phyloP scores from a whole-genome alignment of 2,113 vertebrate genomes.

The Noctilio leporinus region DNA sequence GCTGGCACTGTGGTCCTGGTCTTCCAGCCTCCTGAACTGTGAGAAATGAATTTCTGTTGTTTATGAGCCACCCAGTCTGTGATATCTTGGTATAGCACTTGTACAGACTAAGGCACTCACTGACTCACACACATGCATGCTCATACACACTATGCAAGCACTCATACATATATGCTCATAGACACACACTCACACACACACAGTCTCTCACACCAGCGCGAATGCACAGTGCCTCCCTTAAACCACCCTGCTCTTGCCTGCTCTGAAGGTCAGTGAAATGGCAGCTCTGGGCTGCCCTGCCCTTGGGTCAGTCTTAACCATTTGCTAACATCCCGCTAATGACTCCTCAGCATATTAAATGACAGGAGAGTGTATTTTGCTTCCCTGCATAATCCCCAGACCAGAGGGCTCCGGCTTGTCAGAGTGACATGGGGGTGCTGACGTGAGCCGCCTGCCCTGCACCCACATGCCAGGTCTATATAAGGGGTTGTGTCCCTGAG shows the following conservation, averaged over 20 bases:
- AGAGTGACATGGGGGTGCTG: neutral
- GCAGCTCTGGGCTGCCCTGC: neutral
- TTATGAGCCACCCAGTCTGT: neutral
- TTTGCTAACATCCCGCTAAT: neutral
- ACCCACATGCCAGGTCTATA: neutral
- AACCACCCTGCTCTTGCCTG: neutral
- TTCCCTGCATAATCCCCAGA: constrained; percentile 30
- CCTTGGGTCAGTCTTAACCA: constrained; percentile 10
- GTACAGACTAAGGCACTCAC: neutral
- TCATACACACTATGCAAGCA: neutral
- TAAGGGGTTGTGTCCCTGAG: neutral
- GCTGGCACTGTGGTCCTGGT: neutral
- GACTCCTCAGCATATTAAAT: neutral
- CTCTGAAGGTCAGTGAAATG: neutral
- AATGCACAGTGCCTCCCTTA: too few species aligned
- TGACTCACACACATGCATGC: neutral
- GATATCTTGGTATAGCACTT: neutral
- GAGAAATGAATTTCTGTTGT: neutral
- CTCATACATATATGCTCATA: neutral
- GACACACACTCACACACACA: neutral
- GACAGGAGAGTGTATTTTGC: constrained; percentile 4
- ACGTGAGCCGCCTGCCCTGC: neutral
- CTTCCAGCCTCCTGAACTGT: neutral
- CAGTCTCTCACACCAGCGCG: accelerated
- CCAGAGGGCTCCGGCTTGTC: constrained; percentile 25